Base-by-base conservation (phyloP, 2,113 vertebrate genomes). In the Brachypodius melanocephalos region DNA sequence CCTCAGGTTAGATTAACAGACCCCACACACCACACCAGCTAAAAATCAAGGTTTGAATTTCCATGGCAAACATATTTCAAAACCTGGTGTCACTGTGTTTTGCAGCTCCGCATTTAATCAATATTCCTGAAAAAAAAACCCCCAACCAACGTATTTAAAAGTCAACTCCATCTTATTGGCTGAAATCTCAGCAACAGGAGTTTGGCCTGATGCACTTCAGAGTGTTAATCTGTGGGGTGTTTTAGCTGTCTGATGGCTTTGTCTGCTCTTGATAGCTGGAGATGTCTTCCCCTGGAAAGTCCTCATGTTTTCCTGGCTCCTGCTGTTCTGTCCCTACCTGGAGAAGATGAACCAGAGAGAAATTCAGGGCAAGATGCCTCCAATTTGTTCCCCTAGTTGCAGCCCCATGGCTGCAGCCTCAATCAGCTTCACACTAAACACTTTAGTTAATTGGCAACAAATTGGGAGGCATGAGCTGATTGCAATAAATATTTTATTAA, bases 401-500 rank as follows among this genome's bases (percentile, higher is more conserved):
- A 86, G 72, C 68, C 83, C 79, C 15, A 51, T n/a, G 69, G 85
- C 88, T 91, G 65, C 75, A 81, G 63, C 89, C 77, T 94, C 91
- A 86, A 68, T 95, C 91, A 94, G 68, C 82, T 69, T 88, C 94
- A 40, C 72, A 18, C 84, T 91, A 89, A 94, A 90, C 88, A 78
- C 93, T 93, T 91, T 6, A 93, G 73, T 88, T 97, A 97, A 97
- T 97, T 93, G 85, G 85, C 91, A 92, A 93, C 89, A 94, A 97
- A 95, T 95, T 79, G 95, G 91, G 62, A 94, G 79, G 77, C 36
- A 83, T 19, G 91, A 95, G 72, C 72, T 95, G 85, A 95, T 93
- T 96, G 91, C 89, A 86, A 93, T 91, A 96, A 95, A 97, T 97
- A 96, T 95, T 91, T 89, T 71, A 94, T 92, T 95, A 93, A 89